These are phyloP conservation scores for Urechis unicinctus DNA, from an alignment of 2,888 invertebrate genomes.

Conservation along the genomic window DNA sequence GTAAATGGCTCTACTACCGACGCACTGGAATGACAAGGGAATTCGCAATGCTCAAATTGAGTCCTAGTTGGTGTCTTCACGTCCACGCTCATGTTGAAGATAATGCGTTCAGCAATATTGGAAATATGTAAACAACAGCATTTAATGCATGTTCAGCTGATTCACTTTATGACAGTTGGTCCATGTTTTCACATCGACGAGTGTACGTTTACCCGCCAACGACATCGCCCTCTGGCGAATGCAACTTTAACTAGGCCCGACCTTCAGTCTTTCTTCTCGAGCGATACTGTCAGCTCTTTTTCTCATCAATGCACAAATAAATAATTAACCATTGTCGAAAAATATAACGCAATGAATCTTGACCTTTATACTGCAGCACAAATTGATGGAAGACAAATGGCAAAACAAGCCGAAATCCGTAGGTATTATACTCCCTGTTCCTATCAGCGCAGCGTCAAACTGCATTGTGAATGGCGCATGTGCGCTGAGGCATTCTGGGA, in stretches of 20 bases:
- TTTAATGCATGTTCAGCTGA: too few species aligned
- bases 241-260: not conserved
- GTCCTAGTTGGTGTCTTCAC: slow-evolving; percentile 36
- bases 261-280: not conserved
- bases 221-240: not conserved
- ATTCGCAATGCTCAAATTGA: slow-evolving; percentile 31
- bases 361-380: not conserved
- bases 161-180: too few species aligned
- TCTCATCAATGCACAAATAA: too few species aligned
- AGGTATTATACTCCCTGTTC: not conserved
- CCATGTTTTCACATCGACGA: not conserved
- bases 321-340: too few species aligned
- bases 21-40: slow-evolving; percentile 19
- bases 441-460: not conserved
- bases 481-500: not conserved
- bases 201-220: not conserved
- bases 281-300: not conserved
- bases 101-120: too few species aligned
- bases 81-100: slow-evolving; percentile 37
- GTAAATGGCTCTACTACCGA: not conserved
- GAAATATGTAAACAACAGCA: too few species aligned
- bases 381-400: not conserved
- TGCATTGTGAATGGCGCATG: not conserved
- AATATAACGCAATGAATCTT: too few species aligned
- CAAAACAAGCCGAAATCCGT: not conserved